A percentile compares a stretch with the other conserved stretches of the same genome.
phyloP scores from a whole-genome alignment of 2,888 invertebrate species.

The Caenorhabditis zanzibari region DNA sequence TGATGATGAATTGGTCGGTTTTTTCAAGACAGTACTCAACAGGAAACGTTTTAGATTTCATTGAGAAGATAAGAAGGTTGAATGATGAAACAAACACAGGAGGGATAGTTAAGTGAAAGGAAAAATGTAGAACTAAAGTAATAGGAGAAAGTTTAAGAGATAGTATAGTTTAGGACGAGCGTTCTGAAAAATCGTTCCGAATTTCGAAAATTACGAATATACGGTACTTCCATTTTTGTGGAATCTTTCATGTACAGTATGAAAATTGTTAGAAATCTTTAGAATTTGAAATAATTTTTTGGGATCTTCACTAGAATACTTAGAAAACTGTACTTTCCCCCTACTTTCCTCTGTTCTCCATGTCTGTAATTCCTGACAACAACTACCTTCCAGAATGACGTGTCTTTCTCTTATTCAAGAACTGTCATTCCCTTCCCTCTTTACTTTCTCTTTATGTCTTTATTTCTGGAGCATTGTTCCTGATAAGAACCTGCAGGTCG shows the following conservation, averaged over 20 bases:
- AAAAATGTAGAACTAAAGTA: slow-evolving; percentile 13
- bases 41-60: slow-evolving; percentile 35
- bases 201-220: background rate
- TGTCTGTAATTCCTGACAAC: slow-evolving; percentile 2
- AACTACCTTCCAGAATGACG: slow-evolving; percentile 23
- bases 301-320: background rate
- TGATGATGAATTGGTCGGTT: slow-evolving; percentile 64
- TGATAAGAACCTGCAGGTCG: slow-evolving; percentile 50
- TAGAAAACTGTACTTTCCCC: no score
- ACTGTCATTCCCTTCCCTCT: slow-evolving; percentile 24
- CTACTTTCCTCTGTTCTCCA: background rate
- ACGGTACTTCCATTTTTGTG: no score
- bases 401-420: slow-evolving; percentile 17
- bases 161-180: background rate
- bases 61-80: slow-evolving; percentile 24
- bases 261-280: background rate
- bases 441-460: slow-evolving; percentile 11
- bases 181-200: background rate
- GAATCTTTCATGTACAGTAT: background rate
- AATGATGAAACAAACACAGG: slow-evolving; percentile 40
- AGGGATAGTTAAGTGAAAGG: slow-evolving; percentile 47
- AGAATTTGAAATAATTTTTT: no score
- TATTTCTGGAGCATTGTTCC: slow-evolving; percentile 41
- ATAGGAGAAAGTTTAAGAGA: slow-evolving; percentile 10
- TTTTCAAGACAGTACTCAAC: slow-evolving; percentile 43